Base-by-base conservation (phyloP, 2,113 vertebrate genomes). In the Indicator maculatus region DNA sequence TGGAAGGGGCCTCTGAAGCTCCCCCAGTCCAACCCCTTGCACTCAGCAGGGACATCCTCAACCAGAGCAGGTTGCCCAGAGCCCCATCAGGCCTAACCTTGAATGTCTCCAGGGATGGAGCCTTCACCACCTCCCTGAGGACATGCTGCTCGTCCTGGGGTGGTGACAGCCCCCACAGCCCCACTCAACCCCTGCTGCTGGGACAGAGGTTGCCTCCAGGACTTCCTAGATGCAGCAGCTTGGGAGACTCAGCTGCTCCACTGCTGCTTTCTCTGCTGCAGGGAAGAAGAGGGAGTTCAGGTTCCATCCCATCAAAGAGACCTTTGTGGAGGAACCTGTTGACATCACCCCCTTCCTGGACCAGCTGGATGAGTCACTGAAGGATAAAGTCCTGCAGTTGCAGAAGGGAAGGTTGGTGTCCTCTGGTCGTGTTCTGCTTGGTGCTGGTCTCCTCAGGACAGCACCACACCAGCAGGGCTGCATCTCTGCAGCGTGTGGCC, bases 221-320 rank as follows among this genome's bases (percentile, higher is more conserved):
- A 3, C n/a, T 30, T 24, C 33, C 12, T 3, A 8, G 41, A 19
- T 0, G 13, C 17, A 21, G 27, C 59, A 36, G 53, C 30, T 33
- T 26, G 47, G 60, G 31, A 28, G 53, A 69, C 20, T 2, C 11
- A 53, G 7, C 5, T 6, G 0, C 47, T 41, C 9, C 24, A 2
- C 4, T 8, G 4, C 28, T 31, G 6, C 21, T 69, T 39, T 9
- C 8, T 56, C 12, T 19, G 30, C 45, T 67, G 16, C 77, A 98
- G 99, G 99, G 85, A 99, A 99, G 96, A 99, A 99, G 93, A 98
- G 99, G 45, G 99, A 99, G 82, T 99, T 99, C 96, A 92, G 99
- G 71, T 99, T 99, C 94, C 99, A 99, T 50, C 99, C 99, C 1
- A 99, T 99, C 96, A 99, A 99, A 96, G 99, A 99, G 86, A 98